phyloP scores from a whole-genome alignment of 92 coral and sea anemone species.

The Actinernus sp. region DNA sequence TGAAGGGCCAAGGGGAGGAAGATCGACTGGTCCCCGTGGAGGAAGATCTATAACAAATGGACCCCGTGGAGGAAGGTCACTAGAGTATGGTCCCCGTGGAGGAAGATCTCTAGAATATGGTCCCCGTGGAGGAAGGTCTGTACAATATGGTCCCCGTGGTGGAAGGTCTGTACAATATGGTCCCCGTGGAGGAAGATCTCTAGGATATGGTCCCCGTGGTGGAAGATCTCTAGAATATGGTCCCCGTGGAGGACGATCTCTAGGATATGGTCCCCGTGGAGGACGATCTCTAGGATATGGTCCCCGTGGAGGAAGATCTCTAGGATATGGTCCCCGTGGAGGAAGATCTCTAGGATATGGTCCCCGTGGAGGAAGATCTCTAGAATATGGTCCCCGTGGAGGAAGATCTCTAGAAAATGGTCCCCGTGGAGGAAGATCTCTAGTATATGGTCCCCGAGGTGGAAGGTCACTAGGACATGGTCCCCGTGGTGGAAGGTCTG shows the following conservation, averaged over 20 bases:
- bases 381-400: too few species aligned
- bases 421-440: constrained; percentile 19
- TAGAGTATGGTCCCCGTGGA: constrained; percentile 35
- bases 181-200: constrained; percentile 52
- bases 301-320: constrained; percentile 38
- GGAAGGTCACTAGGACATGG: constrained; percentile 27
- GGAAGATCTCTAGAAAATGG: constrained; percentile 3
- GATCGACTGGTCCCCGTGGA: constrained; percentile 60
- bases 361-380: constrained; percentile 4
- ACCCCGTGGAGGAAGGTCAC: constrained; percentile 43
- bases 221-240: constrained; percentile 71
- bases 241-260: constrained; percentile 72
- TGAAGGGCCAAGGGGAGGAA: constrained; percentile 60
- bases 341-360: too few species aligned
- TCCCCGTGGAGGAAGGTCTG: not conserved
- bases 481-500: constrained; percentile 22
- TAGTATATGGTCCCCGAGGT: constrained; percentile 24
- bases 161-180: constrained; percentile 28
- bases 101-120: constrained; percentile 12
- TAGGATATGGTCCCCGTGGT: constrained; percentile 68
- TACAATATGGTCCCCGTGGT: constrained; percentile 20
- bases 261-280: constrained; percentile 50
- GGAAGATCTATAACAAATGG: constrained; percentile 32
- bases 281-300: constrained; percentile 61
- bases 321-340: not conserved